Conservation (phyloP, 2,113 vertebrate genomes). For the Speoplatyrhinus poulsoni region DNA sequence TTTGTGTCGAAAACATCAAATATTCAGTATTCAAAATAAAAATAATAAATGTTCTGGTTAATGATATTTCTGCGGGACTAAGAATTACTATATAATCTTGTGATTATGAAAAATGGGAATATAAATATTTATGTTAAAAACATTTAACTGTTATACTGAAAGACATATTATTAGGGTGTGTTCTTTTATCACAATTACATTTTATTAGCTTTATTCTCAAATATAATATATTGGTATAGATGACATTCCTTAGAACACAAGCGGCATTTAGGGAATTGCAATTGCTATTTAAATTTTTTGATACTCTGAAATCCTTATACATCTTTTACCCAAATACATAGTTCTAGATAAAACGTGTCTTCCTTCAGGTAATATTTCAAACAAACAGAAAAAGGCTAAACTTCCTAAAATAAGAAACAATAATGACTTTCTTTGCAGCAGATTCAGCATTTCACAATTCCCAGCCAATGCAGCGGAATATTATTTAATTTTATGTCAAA, state of each 20-base stretch:
- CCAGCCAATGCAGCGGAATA: no score
- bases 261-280: no score
- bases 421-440: constrained; percentile 1
- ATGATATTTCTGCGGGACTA: not conserved
- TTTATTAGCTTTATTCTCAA: no score
- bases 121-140: not conserved
- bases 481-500: not conserved
- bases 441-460: no score
- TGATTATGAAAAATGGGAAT: constrained; percentile 1
- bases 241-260: no score
- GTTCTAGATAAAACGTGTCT: constrained; percentile 27
- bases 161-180: not conserved
- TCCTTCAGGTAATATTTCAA: constrained; percentile 56
- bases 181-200: no score
- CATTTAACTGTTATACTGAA: not conserved
- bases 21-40: not conserved
- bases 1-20: not conserved
- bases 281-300: no score
- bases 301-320: no score
- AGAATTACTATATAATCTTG: not conserved
- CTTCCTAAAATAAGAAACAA: constrained; percentile 42
- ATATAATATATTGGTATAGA: no score
- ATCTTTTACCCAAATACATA: no score
- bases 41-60: no score
- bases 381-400: constrained; percentile 60